Percentiles rank a stretch among this genome's conserved stretches.
These are phyloP conservation scores for Mastomys coucha DNA, from an alignment of 2,113 vertebrate genomes.

Conservation along the genomic window DNA sequence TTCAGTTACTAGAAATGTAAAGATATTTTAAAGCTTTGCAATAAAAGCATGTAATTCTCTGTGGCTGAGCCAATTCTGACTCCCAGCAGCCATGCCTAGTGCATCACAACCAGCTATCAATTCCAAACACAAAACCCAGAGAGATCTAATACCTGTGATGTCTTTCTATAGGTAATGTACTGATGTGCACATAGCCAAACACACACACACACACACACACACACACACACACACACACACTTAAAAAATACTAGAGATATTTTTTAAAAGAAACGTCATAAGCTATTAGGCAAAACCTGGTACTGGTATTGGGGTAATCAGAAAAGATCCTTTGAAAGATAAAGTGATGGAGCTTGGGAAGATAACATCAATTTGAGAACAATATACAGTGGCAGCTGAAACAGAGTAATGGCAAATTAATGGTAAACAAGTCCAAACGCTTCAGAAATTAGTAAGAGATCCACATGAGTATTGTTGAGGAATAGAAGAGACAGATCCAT, in stretches of 20 bases:
- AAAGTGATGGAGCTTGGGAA: background rate
- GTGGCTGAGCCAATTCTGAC: background rate
- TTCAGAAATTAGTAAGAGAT: background rate
- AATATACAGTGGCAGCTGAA: background rate
- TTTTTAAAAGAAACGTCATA: background rate
- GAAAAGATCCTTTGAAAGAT: background rate
- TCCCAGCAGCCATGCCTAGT: background rate
- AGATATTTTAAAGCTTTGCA: background rate
- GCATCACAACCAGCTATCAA: background rate
- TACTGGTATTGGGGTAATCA: background rate
- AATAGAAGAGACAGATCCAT: background rate
- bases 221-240: background rate
- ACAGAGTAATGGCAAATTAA: background rate
- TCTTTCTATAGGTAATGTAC: background rate
- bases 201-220: background rate
- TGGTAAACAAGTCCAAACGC: background rate
- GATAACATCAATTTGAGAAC: background rate
- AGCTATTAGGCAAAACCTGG: background rate
- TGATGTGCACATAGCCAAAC: background rate
- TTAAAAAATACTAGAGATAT: background rate
- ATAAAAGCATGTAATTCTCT: background rate
- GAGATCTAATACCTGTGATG: background rate
- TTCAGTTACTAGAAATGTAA: background rate
- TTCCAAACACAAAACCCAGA: background rate
- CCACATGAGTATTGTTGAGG: background rate